Evolutionary conservation across 1,140 invertebrate genomes (phyloP), one percentile per base, ranked within the genome.

Genomic region (Papilio xuthus): DNA sequence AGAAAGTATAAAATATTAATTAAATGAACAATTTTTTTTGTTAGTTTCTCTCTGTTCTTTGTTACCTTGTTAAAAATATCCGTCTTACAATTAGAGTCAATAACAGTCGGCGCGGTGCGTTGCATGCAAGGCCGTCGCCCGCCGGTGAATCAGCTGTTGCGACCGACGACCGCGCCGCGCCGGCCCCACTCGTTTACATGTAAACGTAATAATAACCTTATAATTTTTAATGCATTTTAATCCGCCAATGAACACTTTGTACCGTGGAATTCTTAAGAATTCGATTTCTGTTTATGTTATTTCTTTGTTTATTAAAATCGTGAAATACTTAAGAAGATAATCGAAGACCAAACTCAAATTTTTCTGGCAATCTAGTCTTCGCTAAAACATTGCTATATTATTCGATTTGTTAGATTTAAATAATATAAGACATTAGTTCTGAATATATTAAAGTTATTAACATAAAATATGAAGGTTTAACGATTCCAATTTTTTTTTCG

Each of bases 111-210:
- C 84, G 84, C 84, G 86, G 84, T 85, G 84, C 84, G 86, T 83
- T 85, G 88, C 88, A 88, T 86, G 88, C 90, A 89, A 91, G 90
- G 90, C 86, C 90, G 85, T 77, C 85, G 82, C 78, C 85, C 81
- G 84, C 60, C 84, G 84, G 82, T 89, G 87, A 89, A 90, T 90
- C 88, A 90, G 87, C 86, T 88, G 88, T 82, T 81, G 79, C 80
- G 79, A 67, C 69, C 72, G 75, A 74, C 47, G 74, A 63, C 42
- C 47, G 44, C 72, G 15, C 78, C 47, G 28, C 75, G 60, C 67
- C 73, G 37, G 74, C 32, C 74, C 74, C 60, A 26, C 60, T 78
- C 60, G 75, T 56, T 41, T 69, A 60, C 63, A 71, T 42, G 79
- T 23, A 28, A 28, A 32, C 53, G 76, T 77, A 47, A 71, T 80